phyloP scores from a whole-genome alignment of 2,888 invertebrate genomes.

The Epirrhoe tristata region DNA sequence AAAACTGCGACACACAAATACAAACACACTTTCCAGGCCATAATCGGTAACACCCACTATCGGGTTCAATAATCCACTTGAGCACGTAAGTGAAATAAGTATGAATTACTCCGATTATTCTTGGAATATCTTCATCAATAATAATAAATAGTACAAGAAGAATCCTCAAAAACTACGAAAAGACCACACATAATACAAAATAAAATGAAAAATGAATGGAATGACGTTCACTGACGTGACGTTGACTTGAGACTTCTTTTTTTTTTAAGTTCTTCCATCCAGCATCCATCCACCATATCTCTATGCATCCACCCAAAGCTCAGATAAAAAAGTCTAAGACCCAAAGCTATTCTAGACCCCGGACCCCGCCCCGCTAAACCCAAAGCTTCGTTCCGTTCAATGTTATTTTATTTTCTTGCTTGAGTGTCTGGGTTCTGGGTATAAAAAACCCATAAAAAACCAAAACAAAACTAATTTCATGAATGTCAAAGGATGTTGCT shows the following conservation, averaged over 20 bases:
- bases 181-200: not conserved
- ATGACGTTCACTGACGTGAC: not conserved
- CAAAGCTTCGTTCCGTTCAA: too few species aligned
- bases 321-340: too few species aligned
- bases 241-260: too few species aligned
- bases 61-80: not conserved
- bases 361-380: too few species aligned
- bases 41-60: conserved; percentile 32
- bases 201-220: not conserved
- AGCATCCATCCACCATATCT: too few species aligned
- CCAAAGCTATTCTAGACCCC: too few species aligned
- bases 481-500: not conserved
- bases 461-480: not conserved
- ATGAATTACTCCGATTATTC: not conserved
- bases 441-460: too few species aligned
- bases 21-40: conserved; percentile 61
- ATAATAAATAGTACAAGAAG: not conserved
- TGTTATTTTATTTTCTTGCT: too few species aligned
- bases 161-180: not conserved
- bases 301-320: too few species aligned
- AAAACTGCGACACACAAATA: conserved; percentile 59
- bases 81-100: not conserved
- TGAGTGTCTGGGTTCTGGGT: too few species aligned
- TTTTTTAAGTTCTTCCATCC: too few species aligned
- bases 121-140: not conserved